Evolutionary conservation across 2,113 vertebrate genomes (phyloP), one percentile per base, ranked within the genome.

Genomic region (Cercopithecus mona): DNA sequence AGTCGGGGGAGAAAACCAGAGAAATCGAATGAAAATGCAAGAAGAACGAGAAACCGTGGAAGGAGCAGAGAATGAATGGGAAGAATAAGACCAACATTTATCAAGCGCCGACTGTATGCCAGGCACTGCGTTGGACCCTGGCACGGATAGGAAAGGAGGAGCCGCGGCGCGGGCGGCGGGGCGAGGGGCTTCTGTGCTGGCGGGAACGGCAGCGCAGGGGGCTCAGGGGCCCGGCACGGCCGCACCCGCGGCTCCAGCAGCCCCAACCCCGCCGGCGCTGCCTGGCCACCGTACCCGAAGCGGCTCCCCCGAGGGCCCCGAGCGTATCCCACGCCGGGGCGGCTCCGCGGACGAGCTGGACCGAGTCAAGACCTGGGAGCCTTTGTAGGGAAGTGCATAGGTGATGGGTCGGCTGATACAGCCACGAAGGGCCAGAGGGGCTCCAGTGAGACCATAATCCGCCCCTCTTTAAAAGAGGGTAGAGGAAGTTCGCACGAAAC

Each of bases 71-170:
- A 27, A 57, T 73, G 96, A 87, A 89, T 66, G 91, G 43, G 35
- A 18, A 81, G 73, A 22, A 57, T 17, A 66, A 79, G 64, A 30
- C 30, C 68, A 61, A 82, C 93, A 82, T 40, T 76, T 93, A 94
- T n/a, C 59, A 38, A 45, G 95, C 45, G 73, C 96, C 96, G 5
- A 86, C 85, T 75, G 95, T 92, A 64, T 83, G 92, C 93, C 61
- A 3, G 43, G 92, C 73, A 10, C 90, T 35, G 85, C 85, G 68
- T 5, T 4, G 88, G 27, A 52, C 48, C 30, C 68, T 5, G 81
- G 86, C 76, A 38, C 38, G 4, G 66, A 75, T 3, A 1, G 52
- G 57, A 22, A 16, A 35, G 68, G 66, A 84, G 83, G 76, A n/a
- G 68, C 59, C 55, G 2, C 52, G 3, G 66, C 10, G 38, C 8